Percentiles rank a stretch among this genome's conserved stretches.
These are phyloP conservation scores for Drosophila nigricruria DNA, from an alignment of 2,888 invertebrate genomes.

Conservation along the genomic window DNA sequence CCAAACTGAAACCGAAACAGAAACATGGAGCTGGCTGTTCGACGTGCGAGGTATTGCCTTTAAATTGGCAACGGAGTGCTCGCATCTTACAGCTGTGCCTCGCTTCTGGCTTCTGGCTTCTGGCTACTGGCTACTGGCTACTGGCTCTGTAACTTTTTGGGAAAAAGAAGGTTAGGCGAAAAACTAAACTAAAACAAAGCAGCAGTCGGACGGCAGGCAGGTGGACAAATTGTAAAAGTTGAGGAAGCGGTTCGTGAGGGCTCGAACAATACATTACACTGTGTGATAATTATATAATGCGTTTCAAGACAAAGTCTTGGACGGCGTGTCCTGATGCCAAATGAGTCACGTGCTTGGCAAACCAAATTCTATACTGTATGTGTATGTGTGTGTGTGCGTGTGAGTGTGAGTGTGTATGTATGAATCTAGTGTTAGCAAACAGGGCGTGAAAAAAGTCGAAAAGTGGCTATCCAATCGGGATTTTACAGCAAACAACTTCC, in stretches of 20 bases:
- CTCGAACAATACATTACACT: slow-evolving; percentile 26
- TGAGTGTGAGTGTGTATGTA: neutral
- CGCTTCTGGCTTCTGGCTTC: slow-evolving; percentile 15
- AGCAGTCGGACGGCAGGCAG: slow-evolving; percentile 12
- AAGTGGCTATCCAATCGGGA: slow-evolving; percentile 43
- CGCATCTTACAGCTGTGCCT: slow-evolving; percentile 45
- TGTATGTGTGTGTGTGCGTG: slow-evolving; percentile 16
- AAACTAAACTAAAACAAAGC: slow-evolving; percentile 11
- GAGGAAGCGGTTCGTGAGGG: slow-evolving; percentile 20
- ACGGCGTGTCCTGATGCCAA: slow-evolving; percentile 28
- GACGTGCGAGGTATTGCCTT: slow-evolving; percentile 43
- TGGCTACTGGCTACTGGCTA: slow-evolving; percentile 25
- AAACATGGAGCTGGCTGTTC: slow-evolving; percentile 37
- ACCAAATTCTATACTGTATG: slow-evolving; percentile 26
- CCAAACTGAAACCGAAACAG: slow-evolving; percentile 46
- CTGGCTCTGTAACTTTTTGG: slow-evolving; percentile 16
- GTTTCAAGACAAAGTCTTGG: slow-evolving; percentile 28
- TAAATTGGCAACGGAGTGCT: slow-evolving; percentile 50
- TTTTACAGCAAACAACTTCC: slow-evolving; percentile 41
- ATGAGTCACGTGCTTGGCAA: slow-evolving; percentile 67
- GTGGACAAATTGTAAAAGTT: slow-evolving; percentile 36
- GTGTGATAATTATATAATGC: slow-evolving; percentile 68
- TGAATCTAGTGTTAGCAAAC: slow-evolving; percentile 12
- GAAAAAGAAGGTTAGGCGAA: slow-evolving; percentile 12
- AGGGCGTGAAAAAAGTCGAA: slow-evolving; percentile 35